phyloP scores from a whole-genome alignment of 2,888 invertebrate genomes.

The Drosophila siamana region DNA sequence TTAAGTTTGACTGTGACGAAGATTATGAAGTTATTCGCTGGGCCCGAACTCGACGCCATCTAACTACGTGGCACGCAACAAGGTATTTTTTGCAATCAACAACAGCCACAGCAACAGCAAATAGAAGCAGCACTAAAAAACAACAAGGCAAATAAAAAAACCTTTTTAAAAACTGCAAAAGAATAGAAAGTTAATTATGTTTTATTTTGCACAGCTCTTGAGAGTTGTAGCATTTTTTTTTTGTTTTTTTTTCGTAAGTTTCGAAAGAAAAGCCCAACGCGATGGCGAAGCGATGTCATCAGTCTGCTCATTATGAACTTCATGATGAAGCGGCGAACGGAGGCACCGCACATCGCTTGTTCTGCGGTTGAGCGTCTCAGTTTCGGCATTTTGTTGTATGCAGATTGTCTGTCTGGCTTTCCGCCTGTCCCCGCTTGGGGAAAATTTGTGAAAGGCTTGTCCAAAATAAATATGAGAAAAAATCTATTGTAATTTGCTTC shows the following conservation, averaged over 20 bases:
- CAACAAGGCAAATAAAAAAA: slow-evolving; percentile 14
- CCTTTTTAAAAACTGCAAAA: slow-evolving; percentile 36
- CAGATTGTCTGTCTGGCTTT: slow-evolving; percentile 36
- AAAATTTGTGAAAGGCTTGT: slow-evolving; percentile 72
- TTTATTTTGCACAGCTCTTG: slow-evolving; percentile 47
- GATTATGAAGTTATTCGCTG: slow-evolving; percentile 36
- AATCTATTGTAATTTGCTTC: slow-evolving; percentile 64
- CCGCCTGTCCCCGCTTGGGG: slow-evolving; percentile 24
- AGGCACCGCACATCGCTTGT: slow-evolving; percentile 38
- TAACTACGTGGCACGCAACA: slow-evolving; percentile 49
- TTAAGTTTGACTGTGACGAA: slow-evolving; percentile 29
- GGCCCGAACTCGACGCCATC: slow-evolving; percentile 14
- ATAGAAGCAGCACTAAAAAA: slow-evolving; percentile 13
- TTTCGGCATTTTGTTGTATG: slow-evolving; percentile 56
- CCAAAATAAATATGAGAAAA: slow-evolving; percentile 71
- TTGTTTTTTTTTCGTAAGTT: slow-evolving; percentile 50
- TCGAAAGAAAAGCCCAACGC: slow-evolving; percentile 69
- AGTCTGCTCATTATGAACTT: slow-evolving; percentile 29
- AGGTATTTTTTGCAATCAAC: slow-evolving; percentile 36
- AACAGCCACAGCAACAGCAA: slow-evolving; percentile 7
- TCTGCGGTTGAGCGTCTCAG: slow-evolving; percentile 56
- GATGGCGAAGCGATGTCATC: slow-evolving; percentile 38
- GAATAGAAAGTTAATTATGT: slow-evolving; percentile 80
- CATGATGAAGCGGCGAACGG: slow-evolving; percentile 37
- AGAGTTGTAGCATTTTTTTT: slow-evolving; percentile 39